These are phyloP conservation scores for Epinephelus fuscoguttatus DNA, from an alignment of 2,113 vertebrate species.

Conservation along the genomic window DNA sequence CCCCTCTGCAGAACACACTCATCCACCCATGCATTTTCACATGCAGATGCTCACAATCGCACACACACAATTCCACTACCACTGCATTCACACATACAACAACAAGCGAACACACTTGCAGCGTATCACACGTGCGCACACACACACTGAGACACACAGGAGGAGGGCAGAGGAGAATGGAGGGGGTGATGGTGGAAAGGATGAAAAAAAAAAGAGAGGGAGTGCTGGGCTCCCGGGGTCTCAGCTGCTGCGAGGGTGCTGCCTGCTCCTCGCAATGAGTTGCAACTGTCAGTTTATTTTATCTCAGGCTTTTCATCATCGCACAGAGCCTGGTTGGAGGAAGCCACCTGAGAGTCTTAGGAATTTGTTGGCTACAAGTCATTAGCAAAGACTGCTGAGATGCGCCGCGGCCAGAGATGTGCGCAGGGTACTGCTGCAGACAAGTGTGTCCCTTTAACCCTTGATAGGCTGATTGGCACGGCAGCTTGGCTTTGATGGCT, in stretches of 20 bases:
- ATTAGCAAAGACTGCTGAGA: constrained; percentile 91
- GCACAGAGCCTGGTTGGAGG: constrained; percentile 91
- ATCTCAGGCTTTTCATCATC: constrained; percentile 99
- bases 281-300: constrained; percentile 99
- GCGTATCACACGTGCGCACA: constrained; percentile 47
- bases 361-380: constrained; percentile 95
- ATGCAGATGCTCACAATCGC: constrained; percentile 25
- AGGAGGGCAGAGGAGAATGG: constrained; percentile 68
- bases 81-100: constrained; percentile 35
- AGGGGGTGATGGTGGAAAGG: constrained; percentile 66
- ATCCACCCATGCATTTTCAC: constrained; percentile 45
- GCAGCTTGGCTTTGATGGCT: constrained; percentile 73
- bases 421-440: constrained; percentile 80
- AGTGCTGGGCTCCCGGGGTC: constrained; percentile 88
- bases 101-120: constrained; percentile 36
- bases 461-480: constrained; percentile 71
- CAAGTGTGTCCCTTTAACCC: constrained; percentile 82
- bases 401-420: constrained; percentile 85
- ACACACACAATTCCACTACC: constrained; percentile 25
- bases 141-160: constrained; percentile 62
- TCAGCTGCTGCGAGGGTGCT: constrained; percentile 95
- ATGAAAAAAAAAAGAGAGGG: constrained; percentile 48
- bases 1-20: constrained; percentile 50
- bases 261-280: constrained; percentile 93
- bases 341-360: constrained; percentile 97